Evolutionary conservation across 1,140 invertebrate genomes (phyloP).

Genomic region (Meloidogyne chitwoodi): DNA sequence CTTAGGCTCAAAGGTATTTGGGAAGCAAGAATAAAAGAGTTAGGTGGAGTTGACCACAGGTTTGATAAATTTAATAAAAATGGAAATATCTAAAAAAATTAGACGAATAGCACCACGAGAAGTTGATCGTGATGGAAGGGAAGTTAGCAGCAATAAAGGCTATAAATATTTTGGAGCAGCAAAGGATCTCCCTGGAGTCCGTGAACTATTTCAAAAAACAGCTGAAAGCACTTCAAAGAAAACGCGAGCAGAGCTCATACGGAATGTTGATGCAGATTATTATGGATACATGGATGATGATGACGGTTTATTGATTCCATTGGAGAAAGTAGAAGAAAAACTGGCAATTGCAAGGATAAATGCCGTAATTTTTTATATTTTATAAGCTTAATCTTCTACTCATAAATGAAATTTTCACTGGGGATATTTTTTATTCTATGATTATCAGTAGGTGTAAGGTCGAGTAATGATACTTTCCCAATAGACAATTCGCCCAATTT

Average conservation of each 20-base stretch:
- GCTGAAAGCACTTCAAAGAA: slow-evolving; percentile 72
- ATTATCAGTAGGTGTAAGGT: too few relatives aligned
- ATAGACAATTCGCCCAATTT: too few relatives aligned
- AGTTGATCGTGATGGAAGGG: slow-evolving; percentile 66
- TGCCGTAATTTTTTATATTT: slow-evolving; percentile 26
- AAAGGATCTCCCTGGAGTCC: slow-evolving; percentile 92
- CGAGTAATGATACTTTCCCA: too few relatives aligned
- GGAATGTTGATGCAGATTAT: slow-evolving; percentile 75
- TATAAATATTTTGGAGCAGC: slow-evolving; percentile 99
- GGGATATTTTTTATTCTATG: too few relatives aligned
- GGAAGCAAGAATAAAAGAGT: slow-evolving; percentile 88
- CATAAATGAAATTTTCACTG: too few relatives aligned
- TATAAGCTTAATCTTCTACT: not conserved
- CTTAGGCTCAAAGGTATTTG: slow-evolving; percentile 87
- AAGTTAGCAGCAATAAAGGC: slow-evolving; percentile 92
- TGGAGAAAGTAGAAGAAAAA: slow-evolving; percentile 68
- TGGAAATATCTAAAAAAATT: slow-evolving; percentile 3
- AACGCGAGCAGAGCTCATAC: slow-evolving; percentile 91
- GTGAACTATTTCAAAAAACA: slow-evolving; percentile 87
- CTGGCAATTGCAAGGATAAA: slow-evolving; percentile 34
- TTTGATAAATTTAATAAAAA: slow-evolving; percentile 15
- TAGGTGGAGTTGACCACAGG: slow-evolving; percentile 88
- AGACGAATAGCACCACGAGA: slow-evolving; percentile 52
- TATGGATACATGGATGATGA: slow-evolving; percentile 98
- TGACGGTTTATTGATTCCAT: slow-evolving; percentile 83